These are phyloP conservation scores for Semnornis frantzii DNA, from an alignment of 2,113 vertebrate species.

Conservation along the genomic window DNA sequence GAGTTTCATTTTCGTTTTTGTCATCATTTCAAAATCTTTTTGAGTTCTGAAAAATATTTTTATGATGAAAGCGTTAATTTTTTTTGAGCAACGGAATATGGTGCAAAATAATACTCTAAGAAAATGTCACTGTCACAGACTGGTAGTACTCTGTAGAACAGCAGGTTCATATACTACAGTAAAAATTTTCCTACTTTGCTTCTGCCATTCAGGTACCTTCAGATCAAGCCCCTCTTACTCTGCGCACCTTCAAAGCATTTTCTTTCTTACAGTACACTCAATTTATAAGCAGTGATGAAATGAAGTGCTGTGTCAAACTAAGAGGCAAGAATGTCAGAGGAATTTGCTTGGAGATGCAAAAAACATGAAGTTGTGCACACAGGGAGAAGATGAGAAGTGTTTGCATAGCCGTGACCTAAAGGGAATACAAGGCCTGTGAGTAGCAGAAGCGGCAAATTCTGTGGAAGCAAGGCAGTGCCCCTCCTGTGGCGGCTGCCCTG, in stretches of 20 bases:
- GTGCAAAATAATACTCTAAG: background rate
- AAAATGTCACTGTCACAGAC: background rate
- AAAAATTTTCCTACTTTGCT: background rate
- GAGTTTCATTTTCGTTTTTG: conserved; percentile 88
- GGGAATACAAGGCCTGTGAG: too few relatives aligned
- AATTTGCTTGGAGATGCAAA: background rate
- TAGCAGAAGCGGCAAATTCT: too few relatives aligned
- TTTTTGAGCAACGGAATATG: background rate
- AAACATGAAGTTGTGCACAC: background rate
- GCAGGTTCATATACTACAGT: background rate
- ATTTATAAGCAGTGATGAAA: background rate
- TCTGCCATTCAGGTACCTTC: background rate
- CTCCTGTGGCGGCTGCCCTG: too few relatives aligned
- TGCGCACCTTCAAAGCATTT: background rate
- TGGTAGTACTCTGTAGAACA: background rate
- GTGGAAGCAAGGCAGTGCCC: too few relatives aligned
- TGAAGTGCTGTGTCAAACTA: background rate
- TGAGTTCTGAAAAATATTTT: conserved; percentile 80
- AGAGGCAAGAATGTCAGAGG: background rate
- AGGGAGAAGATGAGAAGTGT: background rate
- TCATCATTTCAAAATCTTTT: conserved; percentile 94
- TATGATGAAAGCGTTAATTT: background rate
- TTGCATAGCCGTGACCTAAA: too few relatives aligned
- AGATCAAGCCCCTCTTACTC: background rate
- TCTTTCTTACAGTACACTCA: background rate